Percentiles rank a stretch among this genome's conserved stretches.
Evolutionary conservation across 2,797 vertebrate species (phyloP).

Genomic region (Hemitrygon akajei): DNA sequence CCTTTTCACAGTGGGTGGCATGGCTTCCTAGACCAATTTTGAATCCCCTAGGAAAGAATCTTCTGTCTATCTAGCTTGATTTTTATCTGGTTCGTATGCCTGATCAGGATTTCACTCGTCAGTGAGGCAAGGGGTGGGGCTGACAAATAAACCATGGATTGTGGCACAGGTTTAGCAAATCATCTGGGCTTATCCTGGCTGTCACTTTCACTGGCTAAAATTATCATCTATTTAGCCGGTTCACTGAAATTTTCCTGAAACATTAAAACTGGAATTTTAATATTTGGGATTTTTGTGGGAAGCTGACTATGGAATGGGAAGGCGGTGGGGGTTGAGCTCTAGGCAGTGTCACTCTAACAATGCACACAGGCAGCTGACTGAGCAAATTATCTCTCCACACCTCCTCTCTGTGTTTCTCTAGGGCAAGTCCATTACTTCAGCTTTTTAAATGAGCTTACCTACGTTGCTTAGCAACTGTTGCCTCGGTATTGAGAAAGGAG

Average conservation of each 20-base stretch:
- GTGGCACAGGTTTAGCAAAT: background rate
- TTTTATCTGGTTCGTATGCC: background rate
- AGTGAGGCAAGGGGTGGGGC: background rate
- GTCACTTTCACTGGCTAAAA: background rate
- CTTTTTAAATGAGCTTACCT: conserved; percentile 39
- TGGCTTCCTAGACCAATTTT: background rate
- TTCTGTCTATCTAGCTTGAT: background rate
- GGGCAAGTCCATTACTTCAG: conserved; percentile 12
- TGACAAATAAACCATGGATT: background rate
- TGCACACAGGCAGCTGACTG: background rate
- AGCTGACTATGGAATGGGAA: background rate
- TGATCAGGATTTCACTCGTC: background rate
- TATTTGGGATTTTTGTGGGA: background rate
- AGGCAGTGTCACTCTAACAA: background rate
- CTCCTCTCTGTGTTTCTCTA: background rate
- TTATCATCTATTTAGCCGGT: background rate
- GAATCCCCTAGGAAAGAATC: background rate
- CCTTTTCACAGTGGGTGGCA: background rate
- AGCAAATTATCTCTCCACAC: background rate
- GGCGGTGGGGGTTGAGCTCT: background rate
- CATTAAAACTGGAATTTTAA: background rate
- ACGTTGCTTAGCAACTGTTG: conserved; percentile 44
- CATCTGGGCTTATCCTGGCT: background rate
- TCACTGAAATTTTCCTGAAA: background rate
- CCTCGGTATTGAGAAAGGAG: background rate